Percentiles rank a stretch among this genome's conserved stretches.
These are phyloP conservation scores for Zaprionus kolodkinae DNA, from an alignment of 1,140 invertebrate genomes.

Conservation along the genomic window DNA sequence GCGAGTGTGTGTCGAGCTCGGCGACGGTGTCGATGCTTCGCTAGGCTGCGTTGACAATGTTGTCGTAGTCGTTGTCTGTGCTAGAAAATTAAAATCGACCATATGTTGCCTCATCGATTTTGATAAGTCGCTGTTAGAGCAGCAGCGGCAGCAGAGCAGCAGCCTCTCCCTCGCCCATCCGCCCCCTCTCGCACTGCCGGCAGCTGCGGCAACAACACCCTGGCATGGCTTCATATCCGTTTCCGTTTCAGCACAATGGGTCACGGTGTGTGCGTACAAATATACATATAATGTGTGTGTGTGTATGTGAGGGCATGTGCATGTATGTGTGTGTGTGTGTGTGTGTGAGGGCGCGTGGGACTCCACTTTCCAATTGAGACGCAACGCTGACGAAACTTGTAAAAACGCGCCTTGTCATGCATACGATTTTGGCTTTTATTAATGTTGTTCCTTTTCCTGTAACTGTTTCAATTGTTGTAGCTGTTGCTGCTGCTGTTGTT, in stretches of 20 bases:
- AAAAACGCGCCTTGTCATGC: slow-evolving; percentile 75
- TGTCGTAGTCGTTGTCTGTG: slow-evolving; percentile 51
- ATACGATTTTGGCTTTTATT: slow-evolving; percentile 71
- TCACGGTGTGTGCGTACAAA: slow-evolving; percentile 47
- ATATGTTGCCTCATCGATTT: slow-evolving; percentile 82
- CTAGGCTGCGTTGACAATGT: slow-evolving; percentile 27
- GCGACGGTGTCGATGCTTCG: slow-evolving; percentile 16
- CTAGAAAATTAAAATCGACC: slow-evolving; percentile 80
- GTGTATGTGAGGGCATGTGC: neutral
- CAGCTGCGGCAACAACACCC: slow-evolving; percentile 29
- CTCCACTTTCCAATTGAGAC: slow-evolving; percentile 71
- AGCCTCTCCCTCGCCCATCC: neutral
- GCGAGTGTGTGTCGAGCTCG: slow-evolving; percentile 16
- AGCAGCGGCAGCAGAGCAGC: neutral
- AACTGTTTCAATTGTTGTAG: slow-evolving; percentile 14
- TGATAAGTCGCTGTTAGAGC: slow-evolving; percentile 63
- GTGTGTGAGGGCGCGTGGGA: neutral
- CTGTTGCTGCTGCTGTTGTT: slow-evolving; percentile 29
- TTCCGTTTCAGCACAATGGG: slow-evolving; percentile 73
- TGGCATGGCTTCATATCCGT: slow-evolving; percentile 73
- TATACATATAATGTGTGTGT: slow-evolving; percentile 18
- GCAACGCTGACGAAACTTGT: slow-evolving; percentile 57
- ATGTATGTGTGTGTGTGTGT: slow-evolving; percentile 3
- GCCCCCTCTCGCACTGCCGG: neutral
- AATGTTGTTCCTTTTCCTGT: slow-evolving; percentile 59